Conservation (phyloP, 2,888 invertebrate species). For the Fabriciana adippe region DNA sequence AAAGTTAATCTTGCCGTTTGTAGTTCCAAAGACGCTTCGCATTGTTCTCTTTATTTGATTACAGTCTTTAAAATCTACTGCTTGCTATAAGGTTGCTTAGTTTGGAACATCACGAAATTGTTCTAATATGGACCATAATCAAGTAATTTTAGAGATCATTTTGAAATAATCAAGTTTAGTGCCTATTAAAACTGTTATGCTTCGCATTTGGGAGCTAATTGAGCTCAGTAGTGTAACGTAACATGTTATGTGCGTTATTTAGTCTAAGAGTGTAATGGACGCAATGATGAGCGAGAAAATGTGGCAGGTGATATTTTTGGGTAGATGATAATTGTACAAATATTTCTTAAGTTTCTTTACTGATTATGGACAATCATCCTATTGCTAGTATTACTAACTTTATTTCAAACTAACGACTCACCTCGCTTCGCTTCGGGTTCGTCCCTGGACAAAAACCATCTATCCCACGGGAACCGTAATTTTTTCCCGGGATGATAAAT, state of each 20-base stretch:
- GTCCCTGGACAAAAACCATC: no score
- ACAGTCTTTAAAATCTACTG: constrained; percentile 27
- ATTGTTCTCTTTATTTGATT: constrained; percentile 21
- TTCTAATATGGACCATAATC: constrained; percentile 2
- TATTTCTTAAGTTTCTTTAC: no score
- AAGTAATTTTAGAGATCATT: neutral
- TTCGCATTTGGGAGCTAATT: constrained; percentile 30
- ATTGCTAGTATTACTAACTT: no score
- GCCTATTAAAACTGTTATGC: constrained; percentile 29
- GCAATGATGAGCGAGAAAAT: neutral
- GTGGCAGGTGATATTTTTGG: neutral
- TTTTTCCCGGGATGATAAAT: no score
- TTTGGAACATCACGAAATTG: neutral
- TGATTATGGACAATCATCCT: no score
- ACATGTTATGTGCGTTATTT: constrained; percentile 28
- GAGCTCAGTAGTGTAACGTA: constrained; percentile 28
- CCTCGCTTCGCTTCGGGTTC: no score
- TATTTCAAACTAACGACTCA: no score
- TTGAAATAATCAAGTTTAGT: neutral
- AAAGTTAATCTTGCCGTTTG: neutral
- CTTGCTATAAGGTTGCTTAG: constrained; percentile 12
- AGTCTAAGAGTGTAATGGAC: constrained; percentile 15
- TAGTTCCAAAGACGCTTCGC: constrained; percentile 16
- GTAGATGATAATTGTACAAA: no score
- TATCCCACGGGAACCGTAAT: no score